Base-by-base conservation (phyloP, 2,797 vertebrate genomes). In the Halcyon badia region DNA sequence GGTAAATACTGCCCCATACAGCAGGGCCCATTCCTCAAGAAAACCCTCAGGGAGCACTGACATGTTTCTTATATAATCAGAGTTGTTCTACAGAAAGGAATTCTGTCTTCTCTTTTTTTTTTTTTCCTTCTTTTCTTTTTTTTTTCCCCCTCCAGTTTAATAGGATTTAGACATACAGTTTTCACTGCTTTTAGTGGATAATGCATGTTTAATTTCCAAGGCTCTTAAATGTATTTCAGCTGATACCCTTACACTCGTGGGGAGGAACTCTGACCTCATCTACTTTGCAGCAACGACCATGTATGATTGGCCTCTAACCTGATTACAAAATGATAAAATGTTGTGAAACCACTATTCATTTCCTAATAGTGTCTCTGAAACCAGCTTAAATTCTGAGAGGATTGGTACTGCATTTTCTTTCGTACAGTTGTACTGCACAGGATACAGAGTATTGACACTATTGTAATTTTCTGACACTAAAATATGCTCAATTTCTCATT, bases 311-410 rank as follows among this genome's bases (percentile, higher is more conserved):
- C 94, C 87, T 94, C 93, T 90, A 94, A 91, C 89, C 85, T 84
- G 85, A 90, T 97, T 97, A 94, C 95, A 96, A 95, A 96, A 96
- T 5, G 22, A 86, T 90, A 95, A 95, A 97, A 91, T 90, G 77
- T 97, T 96, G 85, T 91, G 94, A 96, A 97, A 97, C 90, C 64
- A 79, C 85, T 80, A 5, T 66, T 91, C 31, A 86, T 97, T 97
- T 96, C 96, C 87, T 93, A 95, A 94, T 42, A 96, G 42, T 84
- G 60, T 73, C 85, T 93, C 87, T 94, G 80, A 94, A 94, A 95
- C n/a, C 35, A 95, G 85, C 61, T 88, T 91, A 87, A 94, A 77
- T 75, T 93, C 69, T 57, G 77, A 76, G 48, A 70, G 66, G 35
- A 54, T 19, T 87, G 85, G 35, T 66, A 84, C 28, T 31, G 16